phyloP scores from a whole-genome alignment of 2,888 invertebrate species.

The Phyllotreta cruciferae region DNA sequence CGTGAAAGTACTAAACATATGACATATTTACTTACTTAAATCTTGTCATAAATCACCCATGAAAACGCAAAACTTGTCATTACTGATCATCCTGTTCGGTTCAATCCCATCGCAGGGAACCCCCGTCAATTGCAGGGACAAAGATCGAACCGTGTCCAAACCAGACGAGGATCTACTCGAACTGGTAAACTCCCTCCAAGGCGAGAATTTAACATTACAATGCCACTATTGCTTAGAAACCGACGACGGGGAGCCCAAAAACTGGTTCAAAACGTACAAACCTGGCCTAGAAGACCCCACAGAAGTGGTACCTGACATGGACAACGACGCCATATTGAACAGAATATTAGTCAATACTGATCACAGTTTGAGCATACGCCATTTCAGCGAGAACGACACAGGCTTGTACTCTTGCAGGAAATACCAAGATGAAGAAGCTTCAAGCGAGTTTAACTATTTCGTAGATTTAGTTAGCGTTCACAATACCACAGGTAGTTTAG shows the following conservation, averaged over 20 bases:
- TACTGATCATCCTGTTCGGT: no score
- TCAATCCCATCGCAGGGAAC: slow-evolving; percentile 32
- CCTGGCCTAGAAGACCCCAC: slow-evolving; percentile 50
- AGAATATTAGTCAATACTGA: slow-evolving; percentile 59
- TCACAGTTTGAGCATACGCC: slow-evolving; percentile 60
- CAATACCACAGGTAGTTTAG: slow-evolving; percentile 23
- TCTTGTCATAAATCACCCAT: no score
- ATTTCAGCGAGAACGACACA: slow-evolving; percentile 57
- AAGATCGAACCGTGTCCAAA: slow-evolving; percentile 58
- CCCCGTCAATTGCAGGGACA: slow-evolving; percentile 59
- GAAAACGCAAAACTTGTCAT: no score
- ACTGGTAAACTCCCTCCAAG: slow-evolving; percentile 59
- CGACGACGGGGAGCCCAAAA: slow-evolving; percentile 58
- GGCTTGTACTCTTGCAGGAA: slow-evolving; percentile 64
- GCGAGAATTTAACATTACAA: slow-evolving; percentile 59
- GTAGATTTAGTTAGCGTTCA: slow-evolving; percentile 23
- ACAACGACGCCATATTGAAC: slow-evolving; percentile 59
- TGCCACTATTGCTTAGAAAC: slow-evolving; percentile 63
- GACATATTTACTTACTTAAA: no score
- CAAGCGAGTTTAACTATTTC: slow-evolving; percentile 61
- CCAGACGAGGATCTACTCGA: slow-evolving; percentile 61
- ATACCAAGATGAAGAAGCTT: slow-evolving; percentile 54
- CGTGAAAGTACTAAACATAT: no score
- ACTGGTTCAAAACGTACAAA: slow-evolving; percentile 63
- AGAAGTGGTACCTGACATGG: slow-evolving; percentile 60